Base-by-base conservation (phyloP, 2,797 vertebrate genomes). In the Ctenosaura bakeri region DNA sequence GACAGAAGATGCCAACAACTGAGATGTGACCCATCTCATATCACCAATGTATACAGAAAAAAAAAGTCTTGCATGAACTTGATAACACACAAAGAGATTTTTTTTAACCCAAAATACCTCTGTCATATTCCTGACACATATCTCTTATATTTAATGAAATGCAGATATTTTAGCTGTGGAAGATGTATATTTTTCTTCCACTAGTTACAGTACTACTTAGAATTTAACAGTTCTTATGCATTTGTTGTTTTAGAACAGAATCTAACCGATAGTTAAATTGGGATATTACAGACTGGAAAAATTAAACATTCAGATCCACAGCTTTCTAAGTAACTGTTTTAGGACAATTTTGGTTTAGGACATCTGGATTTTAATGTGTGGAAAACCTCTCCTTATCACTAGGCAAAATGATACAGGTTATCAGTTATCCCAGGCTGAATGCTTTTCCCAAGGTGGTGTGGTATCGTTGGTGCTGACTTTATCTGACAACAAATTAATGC, bases 31-130 rank as follows among this genome's bases (percentile, higher is more conserved):
- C 50, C 82, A 24, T 5, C 78, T 20, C 87, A 46, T 2, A 46
- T 46, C 42, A 50, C 62, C 89, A 92, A 92, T 24, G 88, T 9
- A n/a, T 85, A 16, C 24, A n/a, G 59, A 91, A 77, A 42, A 64
- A 91, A 78, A 92, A 29, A 90, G 12, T 1, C 90, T 10, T 91
- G 2, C 0, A 0, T 22, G 90, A 93, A 94, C 90, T 38, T 76
- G 1, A 83, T 79, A 88, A 66, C 69, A 88, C 20, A 66, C n/a
- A 83, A 32, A 29, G 42, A 24, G 4, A 2, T 14, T 1, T 82
- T 82, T 13, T 1, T 81, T 2, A 50, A 56, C 8, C 82, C 18
- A 82, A 42, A 89, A 79, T 46, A 82, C 13, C 66, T 3, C 62
- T 26, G 83, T 84, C 78, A 38, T 12, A 35, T 24, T 38, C 26